A percentile compares a stretch with the other conserved stretches of the same genome.
phyloP scores from a whole-genome alignment of 2,113 vertebrate species.

The Salvelinus alpinus region DNA sequence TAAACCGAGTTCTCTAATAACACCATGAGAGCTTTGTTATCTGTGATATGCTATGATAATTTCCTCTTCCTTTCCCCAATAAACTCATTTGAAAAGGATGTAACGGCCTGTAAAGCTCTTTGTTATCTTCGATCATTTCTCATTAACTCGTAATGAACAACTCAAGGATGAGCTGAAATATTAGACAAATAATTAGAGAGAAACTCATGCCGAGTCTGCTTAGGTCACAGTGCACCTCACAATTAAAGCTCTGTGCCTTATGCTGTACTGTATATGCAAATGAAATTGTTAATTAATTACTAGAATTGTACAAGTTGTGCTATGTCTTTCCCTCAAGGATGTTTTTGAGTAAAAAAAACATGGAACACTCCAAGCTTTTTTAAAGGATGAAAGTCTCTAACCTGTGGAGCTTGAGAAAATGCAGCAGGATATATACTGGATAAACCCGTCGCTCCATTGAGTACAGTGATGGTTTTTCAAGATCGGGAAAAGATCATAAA shows the following conservation, averaged over 20 bases:
- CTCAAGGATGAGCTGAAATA: conserved; percentile 62
- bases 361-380: conserved; percentile 5
- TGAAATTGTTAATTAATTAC: conserved; percentile 26
- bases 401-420: conserved; percentile 11
- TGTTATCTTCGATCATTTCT: conserved; percentile 36
- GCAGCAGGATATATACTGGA: conserved; percentile 27
- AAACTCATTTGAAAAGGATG: conserved; percentile 45
- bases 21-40: conserved; percentile 48
- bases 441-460: conserved; percentile 45
- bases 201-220: conserved; percentile 71
- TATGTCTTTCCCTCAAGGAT: conserved; percentile 12
- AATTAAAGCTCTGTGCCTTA: conserved; percentile 3
- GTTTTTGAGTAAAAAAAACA: conserved; percentile 15
- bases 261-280: background rate
- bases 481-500: conserved; percentile 51
- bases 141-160: conserved; percentile 32
- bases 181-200: conserved; percentile 77
- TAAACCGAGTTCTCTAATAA: background rate
- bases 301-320: background rate
- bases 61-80: conserved; percentile 32
- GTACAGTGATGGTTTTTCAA: conserved; percentile 39
- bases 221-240: conserved; percentile 55
- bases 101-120: conserved; percentile 37
- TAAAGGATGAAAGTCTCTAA: conserved; percentile 31
- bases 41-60: conserved; percentile 33